These are phyloP conservation scores for Mohoua ochrocephala DNA, from an alignment of 2,113 vertebrate genomes.

Conservation along the genomic window DNA sequence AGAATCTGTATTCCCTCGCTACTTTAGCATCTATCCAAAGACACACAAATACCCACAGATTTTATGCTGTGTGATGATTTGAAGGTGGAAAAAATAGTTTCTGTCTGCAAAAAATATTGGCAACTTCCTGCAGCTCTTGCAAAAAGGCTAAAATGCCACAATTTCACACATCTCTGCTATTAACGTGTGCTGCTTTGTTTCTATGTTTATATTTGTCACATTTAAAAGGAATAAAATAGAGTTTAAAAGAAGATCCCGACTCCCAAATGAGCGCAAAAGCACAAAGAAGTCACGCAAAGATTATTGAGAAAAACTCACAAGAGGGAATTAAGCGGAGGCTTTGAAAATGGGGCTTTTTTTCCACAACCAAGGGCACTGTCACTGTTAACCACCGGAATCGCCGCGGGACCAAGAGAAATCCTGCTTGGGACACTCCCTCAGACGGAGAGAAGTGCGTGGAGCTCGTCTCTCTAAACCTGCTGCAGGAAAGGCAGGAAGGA, in stretches of 20 bases:
- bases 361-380: background rate
- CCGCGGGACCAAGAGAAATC: background rate
- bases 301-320: slow-evolving; percentile 49
- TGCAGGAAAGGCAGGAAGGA: background rate
- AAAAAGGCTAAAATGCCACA: slow-evolving; percentile 3
- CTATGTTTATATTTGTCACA: slow-evolving; percentile 65
- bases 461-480: background rate
- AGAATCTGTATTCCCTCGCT: background rate
- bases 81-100: slow-evolving; percentile 11
- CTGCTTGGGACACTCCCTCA: background rate
- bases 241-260: slow-evolving; percentile 51
- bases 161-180: slow-evolving; percentile 34
- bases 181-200: slow-evolving; percentile 64
- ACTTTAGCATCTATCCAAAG: background rate
- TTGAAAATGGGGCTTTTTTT: background rate
- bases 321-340: slow-evolving; percentile 19
- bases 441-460: fast-evolving
- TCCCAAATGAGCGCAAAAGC: slow-evolving; percentile 46
- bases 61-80: background rate
- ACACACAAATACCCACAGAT: background rate
- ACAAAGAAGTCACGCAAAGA: slow-evolving; percentile 57
- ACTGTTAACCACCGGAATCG: background rate
- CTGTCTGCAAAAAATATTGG: background rate
- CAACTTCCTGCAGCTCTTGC: background rate
- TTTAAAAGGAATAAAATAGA: slow-evolving; percentile 65